phyloP scores from a whole-genome alignment of 1,140 invertebrate species.

The Lepidurus packardi region DNA sequence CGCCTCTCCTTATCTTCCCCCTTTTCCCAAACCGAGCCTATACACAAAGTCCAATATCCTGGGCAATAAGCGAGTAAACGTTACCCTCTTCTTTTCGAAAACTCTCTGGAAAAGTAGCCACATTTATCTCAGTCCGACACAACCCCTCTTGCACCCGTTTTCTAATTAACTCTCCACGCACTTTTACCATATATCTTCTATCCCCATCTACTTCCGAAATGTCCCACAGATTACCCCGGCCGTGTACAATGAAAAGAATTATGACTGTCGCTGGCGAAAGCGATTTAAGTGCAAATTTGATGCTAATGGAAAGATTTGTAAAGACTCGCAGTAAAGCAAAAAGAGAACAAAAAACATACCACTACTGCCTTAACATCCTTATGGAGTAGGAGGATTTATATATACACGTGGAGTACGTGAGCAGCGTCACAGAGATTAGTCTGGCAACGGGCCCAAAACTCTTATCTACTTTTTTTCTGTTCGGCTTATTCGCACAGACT shows the following conservation, averaged over 20 bases:
- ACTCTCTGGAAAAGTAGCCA: background rate
- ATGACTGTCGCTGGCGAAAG: background rate
- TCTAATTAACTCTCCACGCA: conserved; percentile 19
- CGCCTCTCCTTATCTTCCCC: background rate
- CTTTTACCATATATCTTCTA: conserved; percentile 5
- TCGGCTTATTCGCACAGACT: conserved; percentile 1
- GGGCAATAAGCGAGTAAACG: background rate
- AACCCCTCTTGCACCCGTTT: conserved; percentile 13
- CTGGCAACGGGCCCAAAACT: conserved; percentile 5
- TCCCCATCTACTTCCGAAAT: background rate
- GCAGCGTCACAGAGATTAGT: conserved; percentile 7
- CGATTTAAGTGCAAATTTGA: background rate
- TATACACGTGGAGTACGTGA: conserved; percentile 21
- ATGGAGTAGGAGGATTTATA: conserved; percentile 15
- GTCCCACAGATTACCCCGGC: background rate
- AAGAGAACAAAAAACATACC: background rate
- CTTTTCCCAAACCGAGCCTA: background rate
- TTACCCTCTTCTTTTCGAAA: background rate
- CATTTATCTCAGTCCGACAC: conserved; percentile 12
- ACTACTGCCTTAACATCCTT: background rate
- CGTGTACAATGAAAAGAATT: background rate
- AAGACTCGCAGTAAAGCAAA: background rate
- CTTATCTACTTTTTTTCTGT: conserved; percentile 5
- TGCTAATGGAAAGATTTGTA: background rate
- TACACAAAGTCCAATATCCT: background rate